Evolutionary conservation across 1,140 invertebrate genomes (phyloP).

Genomic region (Meloidogyne floridensis): DNA sequence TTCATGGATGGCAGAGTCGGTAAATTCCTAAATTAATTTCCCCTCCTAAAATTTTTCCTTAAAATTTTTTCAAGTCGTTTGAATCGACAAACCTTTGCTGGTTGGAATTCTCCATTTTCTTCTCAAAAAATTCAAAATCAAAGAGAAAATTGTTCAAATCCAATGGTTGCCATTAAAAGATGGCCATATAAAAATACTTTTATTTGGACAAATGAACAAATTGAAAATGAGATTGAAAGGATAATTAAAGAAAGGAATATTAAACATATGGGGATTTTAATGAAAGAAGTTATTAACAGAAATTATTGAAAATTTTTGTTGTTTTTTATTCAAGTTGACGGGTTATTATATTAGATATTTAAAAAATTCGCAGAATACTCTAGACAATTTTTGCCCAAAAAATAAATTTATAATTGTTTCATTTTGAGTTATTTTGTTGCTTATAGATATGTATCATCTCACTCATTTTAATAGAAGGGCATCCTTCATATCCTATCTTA

Average conservation of each 20-base stretch:
- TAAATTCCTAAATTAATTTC: background rate
- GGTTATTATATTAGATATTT: background rate
- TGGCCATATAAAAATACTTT: slow-evolving; percentile 1
- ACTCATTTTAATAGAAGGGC: too few species aligned
- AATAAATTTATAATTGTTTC: too few species aligned
- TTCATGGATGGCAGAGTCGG: slow-evolving; percentile 42
- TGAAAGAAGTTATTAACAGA: background rate
- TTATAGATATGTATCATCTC: too few species aligned
- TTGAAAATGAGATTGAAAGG: background rate
- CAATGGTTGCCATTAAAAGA: background rate
- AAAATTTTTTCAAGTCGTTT: background rate
- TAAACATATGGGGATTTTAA: background rate
- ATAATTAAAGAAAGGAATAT: background rate
- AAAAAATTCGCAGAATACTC: background rate
- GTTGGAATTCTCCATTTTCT: slow-evolving; percentile 19
- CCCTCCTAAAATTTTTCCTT: background rate
- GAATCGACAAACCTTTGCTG: slow-evolving; percentile 9
- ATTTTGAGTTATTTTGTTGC: too few species aligned
- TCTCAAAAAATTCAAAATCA: background rate
- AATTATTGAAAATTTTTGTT: background rate
- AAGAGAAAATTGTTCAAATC: background rate
- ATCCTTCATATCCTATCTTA: too few species aligned
- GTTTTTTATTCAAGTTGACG: too few species aligned
- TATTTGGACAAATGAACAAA: background rate
- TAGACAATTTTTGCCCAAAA: too few species aligned